Evolutionary conservation across 2,113 vertebrate genomes (phyloP).

Genomic region (Hemichromis elongatus): DNA sequence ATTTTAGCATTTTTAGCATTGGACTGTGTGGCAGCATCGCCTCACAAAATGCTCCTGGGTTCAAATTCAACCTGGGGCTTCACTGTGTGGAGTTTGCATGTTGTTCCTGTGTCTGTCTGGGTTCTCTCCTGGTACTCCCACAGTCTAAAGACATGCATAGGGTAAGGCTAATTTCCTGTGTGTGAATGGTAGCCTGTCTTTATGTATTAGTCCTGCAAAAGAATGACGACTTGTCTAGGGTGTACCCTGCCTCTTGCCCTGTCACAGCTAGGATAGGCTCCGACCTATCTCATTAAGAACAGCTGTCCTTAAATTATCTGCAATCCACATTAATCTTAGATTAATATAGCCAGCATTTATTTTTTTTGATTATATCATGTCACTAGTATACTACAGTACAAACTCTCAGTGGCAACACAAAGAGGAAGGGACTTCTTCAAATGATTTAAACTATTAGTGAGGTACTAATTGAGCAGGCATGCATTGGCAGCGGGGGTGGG

Average conservation of each 20-base stretch:
- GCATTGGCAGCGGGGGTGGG: background rate
- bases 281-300: background rate
- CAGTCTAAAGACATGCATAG: background rate
- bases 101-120: background rate
- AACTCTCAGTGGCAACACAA: background rate
- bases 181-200: background rate
- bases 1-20: background rate
- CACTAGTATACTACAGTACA: background rate
- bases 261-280: background rate
- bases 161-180: background rate
- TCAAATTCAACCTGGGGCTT: background rate
- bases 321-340: background rate
- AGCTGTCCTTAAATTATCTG: background rate
- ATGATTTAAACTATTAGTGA: background rate
- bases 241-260: background rate
- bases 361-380: background rate
- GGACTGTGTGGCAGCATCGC: accelerated
- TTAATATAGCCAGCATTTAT: background rate
- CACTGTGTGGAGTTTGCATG: background rate
- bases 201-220: background rate
- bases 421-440: background rate
- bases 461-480: background rate
- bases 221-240: background rate
- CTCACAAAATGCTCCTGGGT: background rate
- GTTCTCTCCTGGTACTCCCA: background rate